phyloP scores from a whole-genome alignment of 2,797 vertebrate genomes.

The Crocodylus rhombifer region DNA sequence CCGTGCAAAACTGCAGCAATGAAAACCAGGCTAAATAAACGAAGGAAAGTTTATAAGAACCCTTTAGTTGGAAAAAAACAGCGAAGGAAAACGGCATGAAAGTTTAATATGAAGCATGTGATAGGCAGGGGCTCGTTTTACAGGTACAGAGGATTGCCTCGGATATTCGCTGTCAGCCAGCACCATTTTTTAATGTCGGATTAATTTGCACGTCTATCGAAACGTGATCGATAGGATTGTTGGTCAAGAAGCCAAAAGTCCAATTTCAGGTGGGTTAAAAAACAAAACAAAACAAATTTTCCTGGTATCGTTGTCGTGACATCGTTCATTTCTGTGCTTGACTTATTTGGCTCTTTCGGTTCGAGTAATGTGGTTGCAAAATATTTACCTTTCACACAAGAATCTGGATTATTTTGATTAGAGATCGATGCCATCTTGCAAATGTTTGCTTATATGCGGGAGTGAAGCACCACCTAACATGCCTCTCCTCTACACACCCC shows the following conservation, averaged over 20 bases:
- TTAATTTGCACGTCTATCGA: slow-evolving; percentile 31
- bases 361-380: slow-evolving; percentile 63
- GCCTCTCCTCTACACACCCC: not conserved
- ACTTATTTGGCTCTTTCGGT: slow-evolving; percentile 54
- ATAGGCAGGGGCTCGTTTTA: slow-evolving; percentile 77
- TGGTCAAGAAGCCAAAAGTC: not conserved
- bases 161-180: not conserved
- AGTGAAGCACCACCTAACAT: slow-evolving; percentile 7
- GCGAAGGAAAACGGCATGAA: slow-evolving; percentile 84
- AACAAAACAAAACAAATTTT: not conserved
- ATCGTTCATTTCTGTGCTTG: slow-evolving; percentile 25
- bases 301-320: not conserved
- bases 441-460: slow-evolving; percentile 53
- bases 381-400: slow-evolving; percentile 67
- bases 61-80: slow-evolving; percentile 81
- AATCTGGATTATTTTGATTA: slow-evolving; percentile 70
- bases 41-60: slow-evolving; percentile 96
- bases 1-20: slow-evolving; percentile 96
- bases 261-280: slow-evolving; percentile 18
- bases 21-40: slow-evolving; percentile 99
- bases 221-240: not conserved
- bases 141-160: slow-evolving; percentile 71
- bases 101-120: slow-evolving; percentile 95
- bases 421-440: slow-evolving; percentile 46
- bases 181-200: slow-evolving; percentile 18